A percentile compares a stretch with the other conserved stretches of the same genome.
phyloP scores from a whole-genome alignment of 2,113 vertebrate genomes.

The Microtus montanus region DNA sequence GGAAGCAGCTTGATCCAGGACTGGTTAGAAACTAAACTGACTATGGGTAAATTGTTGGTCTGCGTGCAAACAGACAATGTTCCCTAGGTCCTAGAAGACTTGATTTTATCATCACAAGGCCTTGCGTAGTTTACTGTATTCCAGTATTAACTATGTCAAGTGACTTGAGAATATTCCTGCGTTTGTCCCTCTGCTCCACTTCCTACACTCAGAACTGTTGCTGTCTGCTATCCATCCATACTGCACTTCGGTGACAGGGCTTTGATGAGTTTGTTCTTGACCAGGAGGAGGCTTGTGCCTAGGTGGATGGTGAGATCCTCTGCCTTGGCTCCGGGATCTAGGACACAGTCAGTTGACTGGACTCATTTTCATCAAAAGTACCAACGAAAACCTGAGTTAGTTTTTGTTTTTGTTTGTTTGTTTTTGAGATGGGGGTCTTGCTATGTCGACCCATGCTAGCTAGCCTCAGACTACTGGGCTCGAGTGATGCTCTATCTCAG shows the following conservation, averaged over 20 bases:
- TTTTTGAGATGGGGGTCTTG: neutral
- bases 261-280: neutral
- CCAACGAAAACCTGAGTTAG: constrained; percentile 3
- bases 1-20: neutral
- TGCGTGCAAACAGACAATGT: neutral
- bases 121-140: neutral
- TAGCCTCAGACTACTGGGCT: neutral
- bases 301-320: neutral
- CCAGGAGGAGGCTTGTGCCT: neutral
- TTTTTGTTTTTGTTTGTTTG: neutral
- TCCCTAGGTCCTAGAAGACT: neutral
- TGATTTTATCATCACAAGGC: neutral
- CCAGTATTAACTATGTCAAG: neutral
- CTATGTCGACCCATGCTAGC: neutral
- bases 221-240: neutral
- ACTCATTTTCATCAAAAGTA: neutral
- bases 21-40: neutral
- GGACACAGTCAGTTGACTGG: neutral
- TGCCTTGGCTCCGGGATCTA: neutral
- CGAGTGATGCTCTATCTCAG: neutral
- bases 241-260: neutral
- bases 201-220: neutral
- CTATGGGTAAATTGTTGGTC: neutral
- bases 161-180: rapidly evolving
- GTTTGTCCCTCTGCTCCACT: neutral